phyloP scores from a whole-genome alignment of 2,888 invertebrate species.

The Xylocampa areola region DNA sequence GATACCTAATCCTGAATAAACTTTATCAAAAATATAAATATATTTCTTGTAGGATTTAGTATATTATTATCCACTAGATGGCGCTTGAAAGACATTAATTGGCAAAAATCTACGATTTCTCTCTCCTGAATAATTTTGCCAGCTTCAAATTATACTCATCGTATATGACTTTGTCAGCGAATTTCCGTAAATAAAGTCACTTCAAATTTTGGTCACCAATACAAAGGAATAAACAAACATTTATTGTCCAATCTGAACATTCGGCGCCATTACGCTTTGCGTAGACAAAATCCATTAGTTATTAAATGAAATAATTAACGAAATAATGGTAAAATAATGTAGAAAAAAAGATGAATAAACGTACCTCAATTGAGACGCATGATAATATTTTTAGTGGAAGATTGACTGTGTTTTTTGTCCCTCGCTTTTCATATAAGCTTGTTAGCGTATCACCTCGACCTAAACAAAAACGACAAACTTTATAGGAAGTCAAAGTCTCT shows the following conservation, averaged over 20 bases:
- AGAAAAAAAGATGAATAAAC: slow-evolving; percentile 33
- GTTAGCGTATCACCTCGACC: slow-evolving; percentile 90
- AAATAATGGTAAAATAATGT: slow-evolving; percentile 6
- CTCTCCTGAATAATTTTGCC: not conserved
- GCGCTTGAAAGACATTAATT: slow-evolving; percentile 49
- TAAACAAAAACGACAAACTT: slow-evolving; percentile 94
- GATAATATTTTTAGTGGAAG: slow-evolving; percentile 94
- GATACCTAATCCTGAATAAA: too few species aligned
- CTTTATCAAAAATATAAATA: not conserved
- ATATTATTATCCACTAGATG: slow-evolving; percentile 53
- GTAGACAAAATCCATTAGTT: slow-evolving; percentile 25
- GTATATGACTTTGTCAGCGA: not conserved
- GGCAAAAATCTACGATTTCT: slow-evolving; percentile 12
- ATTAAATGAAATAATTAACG: slow-evolving; percentile 5
- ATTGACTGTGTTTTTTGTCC: slow-evolving; percentile 90
- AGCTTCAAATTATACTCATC: not conserved
- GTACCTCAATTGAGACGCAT: slow-evolving; percentile 94
- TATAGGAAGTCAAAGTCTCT: slow-evolving; percentile 90
- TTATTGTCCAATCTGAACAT: slow-evolving; percentile 19
- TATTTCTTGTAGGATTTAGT: not conserved
- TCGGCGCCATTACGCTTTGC: slow-evolving; percentile 57
- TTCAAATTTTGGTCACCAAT: not conserved
- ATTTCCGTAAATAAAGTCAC: not conserved
- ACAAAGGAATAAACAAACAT: slow-evolving; percentile 18
- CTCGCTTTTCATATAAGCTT: slow-evolving; percentile 91